A percentile compares a stretch with the other conserved stretches of the same genome.
Conservation (phyloP, 2,113 vertebrate genomes). For the Chascanopsetta lugubris region DNA sequence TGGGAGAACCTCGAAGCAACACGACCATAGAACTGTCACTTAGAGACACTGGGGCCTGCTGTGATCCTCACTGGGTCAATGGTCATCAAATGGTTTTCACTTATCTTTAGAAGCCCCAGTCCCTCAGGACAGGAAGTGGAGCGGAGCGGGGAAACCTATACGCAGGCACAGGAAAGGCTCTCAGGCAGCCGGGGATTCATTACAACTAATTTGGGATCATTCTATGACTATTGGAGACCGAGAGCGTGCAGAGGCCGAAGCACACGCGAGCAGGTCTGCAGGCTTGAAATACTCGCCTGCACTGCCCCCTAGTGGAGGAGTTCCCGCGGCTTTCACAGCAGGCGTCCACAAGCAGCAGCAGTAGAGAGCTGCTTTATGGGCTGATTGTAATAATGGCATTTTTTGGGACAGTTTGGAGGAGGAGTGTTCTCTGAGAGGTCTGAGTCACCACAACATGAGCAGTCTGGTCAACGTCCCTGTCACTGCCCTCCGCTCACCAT, state of each 20-base stretch:
- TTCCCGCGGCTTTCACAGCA: slow-evolving; percentile 10
- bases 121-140: slow-evolving; percentile 47
- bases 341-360: background rate
- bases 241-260: background rate
- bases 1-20: slow-evolving; percentile 59
- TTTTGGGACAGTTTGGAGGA: background rate
- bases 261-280: background rate
- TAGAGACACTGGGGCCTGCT: slow-evolving; percentile 58
- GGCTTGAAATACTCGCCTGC: slow-evolving; percentile 25
- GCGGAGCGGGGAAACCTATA: slow-evolving; percentile 51
- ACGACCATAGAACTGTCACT: slow-evolving; percentile 64
- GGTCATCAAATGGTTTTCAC: slow-evolving; percentile 67
- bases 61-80: slow-evolving; percentile 58
- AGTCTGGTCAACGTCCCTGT: too few species aligned
- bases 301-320: slow-evolving; percentile 63
- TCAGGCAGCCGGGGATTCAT: slow-evolving; percentile 48
- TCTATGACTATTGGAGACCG: slow-evolving; percentile 43
- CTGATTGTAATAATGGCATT: too few species aligned
- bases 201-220: slow-evolving; percentile 35
- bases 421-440: too few species aligned
- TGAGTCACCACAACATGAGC: too few species aligned
- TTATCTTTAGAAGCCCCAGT: slow-evolving; percentile 45
- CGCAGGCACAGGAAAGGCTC: slow-evolving; percentile 43
- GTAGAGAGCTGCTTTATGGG: background rate
- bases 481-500: too few species aligned